A percentile compares a stretch with the other conserved stretches of the same genome.
phyloP scores from a whole-genome alignment of 2,113 vertebrate species.

The Hyla sarda region DNA sequence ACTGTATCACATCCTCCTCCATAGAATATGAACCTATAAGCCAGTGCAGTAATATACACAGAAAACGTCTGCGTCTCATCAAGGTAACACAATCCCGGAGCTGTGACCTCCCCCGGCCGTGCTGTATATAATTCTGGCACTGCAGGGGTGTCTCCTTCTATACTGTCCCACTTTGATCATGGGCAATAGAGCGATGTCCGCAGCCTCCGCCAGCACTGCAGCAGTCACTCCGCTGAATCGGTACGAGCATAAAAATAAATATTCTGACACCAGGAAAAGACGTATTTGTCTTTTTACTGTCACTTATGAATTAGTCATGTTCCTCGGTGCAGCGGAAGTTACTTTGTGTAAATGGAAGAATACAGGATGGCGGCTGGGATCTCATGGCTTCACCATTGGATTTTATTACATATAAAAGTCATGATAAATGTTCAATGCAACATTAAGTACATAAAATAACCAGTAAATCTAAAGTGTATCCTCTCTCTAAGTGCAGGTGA shows the following conservation, averaged over 20 bases:
- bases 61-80: not conserved
- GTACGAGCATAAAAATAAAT: not conserved
- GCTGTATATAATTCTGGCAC: not conserved
- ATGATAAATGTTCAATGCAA: not conserved
- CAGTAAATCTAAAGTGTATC: too few species aligned
- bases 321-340: not conserved
- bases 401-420: not conserved
- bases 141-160: slow-evolving; percentile 15
- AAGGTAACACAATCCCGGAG: not conserved
- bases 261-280: not conserved
- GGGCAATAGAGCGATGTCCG: not conserved
- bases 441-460: not conserved
- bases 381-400: not conserved
- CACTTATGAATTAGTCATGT: slow-evolving; percentile 28
- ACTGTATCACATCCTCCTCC: too few species aligned
- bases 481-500: too few species aligned
- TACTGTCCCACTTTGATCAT: slow-evolving; percentile 10
- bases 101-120: not conserved
- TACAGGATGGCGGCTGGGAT: not conserved
- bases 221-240: not conserved
- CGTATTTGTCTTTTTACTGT: not conserved
- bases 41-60: not conserved
- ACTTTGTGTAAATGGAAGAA: slow-evolving; percentile 6
- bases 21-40: too few species aligned
- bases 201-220: not conserved